These are phyloP conservation scores for Enhydra lutris DNA, from an alignment of 2,113 vertebrate species.

Conservation along the genomic window DNA sequence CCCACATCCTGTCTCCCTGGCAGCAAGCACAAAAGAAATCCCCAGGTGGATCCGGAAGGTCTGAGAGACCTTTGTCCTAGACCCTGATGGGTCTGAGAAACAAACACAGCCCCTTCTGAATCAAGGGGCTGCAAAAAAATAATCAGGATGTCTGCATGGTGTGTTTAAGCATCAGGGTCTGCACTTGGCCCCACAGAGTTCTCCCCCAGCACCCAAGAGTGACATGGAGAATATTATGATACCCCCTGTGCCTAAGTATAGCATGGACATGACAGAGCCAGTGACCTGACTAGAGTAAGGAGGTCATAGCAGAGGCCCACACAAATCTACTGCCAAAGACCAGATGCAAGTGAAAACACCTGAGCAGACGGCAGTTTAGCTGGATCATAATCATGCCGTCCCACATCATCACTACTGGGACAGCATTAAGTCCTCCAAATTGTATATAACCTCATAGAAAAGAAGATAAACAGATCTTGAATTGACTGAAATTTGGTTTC, in stretches of 20 bases:
- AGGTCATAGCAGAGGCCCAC: background rate
- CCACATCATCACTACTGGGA: background rate
- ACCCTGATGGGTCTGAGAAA: background rate
- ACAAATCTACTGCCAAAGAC: background rate
- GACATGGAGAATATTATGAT: background rate
- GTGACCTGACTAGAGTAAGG: background rate
- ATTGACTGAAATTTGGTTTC: constrained; percentile 1
- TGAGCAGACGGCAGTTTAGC: background rate
- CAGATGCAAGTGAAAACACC: background rate
- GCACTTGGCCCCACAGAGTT: background rate
- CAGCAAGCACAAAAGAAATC: background rate
- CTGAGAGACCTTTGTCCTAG: background rate
- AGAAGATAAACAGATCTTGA: background rate
- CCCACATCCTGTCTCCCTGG: background rate
- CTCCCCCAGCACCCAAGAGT: background rate
- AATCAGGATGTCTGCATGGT: background rate
- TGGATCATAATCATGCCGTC: background rate
- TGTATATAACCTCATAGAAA: background rate
- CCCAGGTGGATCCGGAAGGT: background rate
- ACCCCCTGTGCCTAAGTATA: background rate
- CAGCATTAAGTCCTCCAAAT: background rate
- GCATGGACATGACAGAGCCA: background rate
- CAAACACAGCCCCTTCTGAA: background rate
- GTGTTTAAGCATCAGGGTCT: background rate
- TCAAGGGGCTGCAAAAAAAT: background rate